Conservation (phyloP, 1,140 invertebrate genomes). For the Rhopalosiphum maidis region DNA sequence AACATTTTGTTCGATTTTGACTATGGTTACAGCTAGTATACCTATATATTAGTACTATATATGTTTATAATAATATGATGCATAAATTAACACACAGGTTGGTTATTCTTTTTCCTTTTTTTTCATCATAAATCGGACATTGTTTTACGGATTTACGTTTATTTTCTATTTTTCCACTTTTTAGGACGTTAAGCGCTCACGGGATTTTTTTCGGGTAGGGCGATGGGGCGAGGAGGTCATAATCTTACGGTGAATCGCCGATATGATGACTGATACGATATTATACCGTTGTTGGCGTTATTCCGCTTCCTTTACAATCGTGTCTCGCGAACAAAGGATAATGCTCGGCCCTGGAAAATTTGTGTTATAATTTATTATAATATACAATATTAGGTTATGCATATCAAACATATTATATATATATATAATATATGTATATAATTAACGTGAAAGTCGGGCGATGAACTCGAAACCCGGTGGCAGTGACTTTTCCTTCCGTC, state of each 20-base stretch:
- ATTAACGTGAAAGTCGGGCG: neutral
- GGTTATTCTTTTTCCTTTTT: too few species aligned
- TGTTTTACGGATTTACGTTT: neutral
- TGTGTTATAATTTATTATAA: neutral
- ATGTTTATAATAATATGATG: too few species aligned
- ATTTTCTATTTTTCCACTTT: neutral
- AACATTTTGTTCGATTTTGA: neutral
- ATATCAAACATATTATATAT: neutral
- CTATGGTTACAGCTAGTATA: neutral
- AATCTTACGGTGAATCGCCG: neutral
- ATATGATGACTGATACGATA: neutral
- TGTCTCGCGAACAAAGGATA: neutral
- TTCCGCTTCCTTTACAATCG: neutral
- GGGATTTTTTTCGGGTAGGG: too few species aligned
- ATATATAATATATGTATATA: neutral
- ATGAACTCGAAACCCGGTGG: slow-evolving; percentile 10
- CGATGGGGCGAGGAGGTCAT: too few species aligned
- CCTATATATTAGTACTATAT: too few species aligned
- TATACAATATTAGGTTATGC: neutral
- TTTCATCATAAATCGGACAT: neutral
- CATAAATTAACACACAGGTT: too few species aligned
- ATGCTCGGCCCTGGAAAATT: neutral
- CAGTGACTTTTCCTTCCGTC: neutral
- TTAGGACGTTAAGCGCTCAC: neutral
- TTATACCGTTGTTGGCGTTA: neutral